Conservation (phyloP, 23 tunicate species). For the Ascidia mentula region DNA sequence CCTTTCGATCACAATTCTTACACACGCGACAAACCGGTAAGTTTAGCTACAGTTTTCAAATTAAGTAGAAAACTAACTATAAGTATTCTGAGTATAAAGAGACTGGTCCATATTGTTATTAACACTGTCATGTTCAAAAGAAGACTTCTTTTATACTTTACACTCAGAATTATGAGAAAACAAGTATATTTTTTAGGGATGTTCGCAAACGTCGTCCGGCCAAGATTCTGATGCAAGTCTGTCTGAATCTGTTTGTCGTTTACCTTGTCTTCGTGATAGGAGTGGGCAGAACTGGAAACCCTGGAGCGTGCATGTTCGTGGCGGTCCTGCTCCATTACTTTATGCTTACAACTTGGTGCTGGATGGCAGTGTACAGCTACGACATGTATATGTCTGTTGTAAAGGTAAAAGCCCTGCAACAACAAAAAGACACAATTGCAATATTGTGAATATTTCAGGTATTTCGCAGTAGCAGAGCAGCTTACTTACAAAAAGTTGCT, state of each 20-base stretch:
- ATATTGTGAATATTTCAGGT: slow-evolving; percentile 1
- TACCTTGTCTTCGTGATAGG: slow-evolving; percentile 26
- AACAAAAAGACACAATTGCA: neutral
- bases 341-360: slow-evolving; percentile 64
- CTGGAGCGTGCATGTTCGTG: neutral
- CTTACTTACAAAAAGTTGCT: neutral
- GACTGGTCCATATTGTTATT: no score
- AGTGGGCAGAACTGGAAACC: slow-evolving; percentile 6
- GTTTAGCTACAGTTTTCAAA: no score
- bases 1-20: slow-evolving; percentile 16
- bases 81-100: no score
- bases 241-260: slow-evolving; percentile 10
- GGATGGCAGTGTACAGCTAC: slow-evolving; percentile 81
- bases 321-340: slow-evolving; percentile 24
- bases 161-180: no score
- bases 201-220: slow-evolving; percentile 23
- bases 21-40: slow-evolving; percentile 12
- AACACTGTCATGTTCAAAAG: no score
- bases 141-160: no score
- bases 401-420: slow-evolving; percentile 20
- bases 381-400: slow-evolving; percentile 78
- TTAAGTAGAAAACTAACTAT: no score
- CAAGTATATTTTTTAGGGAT: neutral
- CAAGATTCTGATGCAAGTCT: slow-evolving; percentile 18
- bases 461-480: neutral